These are phyloP conservation scores for Odontocolon sp. DNA, from an alignment of 2,888 invertebrate genomes.

Conservation along the genomic window DNA sequence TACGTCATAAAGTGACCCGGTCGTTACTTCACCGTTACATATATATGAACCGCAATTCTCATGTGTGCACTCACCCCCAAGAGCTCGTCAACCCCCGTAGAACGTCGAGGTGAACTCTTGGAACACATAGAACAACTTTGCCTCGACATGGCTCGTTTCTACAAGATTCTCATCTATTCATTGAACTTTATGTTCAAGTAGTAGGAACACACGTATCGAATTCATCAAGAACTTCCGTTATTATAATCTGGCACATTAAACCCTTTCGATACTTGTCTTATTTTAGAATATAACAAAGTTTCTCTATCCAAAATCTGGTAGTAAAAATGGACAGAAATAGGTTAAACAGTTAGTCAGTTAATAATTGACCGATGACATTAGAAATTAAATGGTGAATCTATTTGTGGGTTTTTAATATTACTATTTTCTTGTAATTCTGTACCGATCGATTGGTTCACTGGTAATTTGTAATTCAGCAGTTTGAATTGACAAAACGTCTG, in stretches of 20 bases:
- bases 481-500: not conserved
- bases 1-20: constrained; percentile 54
- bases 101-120: constrained; percentile 17
- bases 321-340: no score
- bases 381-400: no score
- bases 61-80: not conserved
- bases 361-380: no score
- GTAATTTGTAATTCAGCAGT: not conserved
- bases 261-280: no score
- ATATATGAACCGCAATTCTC: not conserved
- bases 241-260: no score
- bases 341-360: no score
- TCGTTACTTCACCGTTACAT: constrained; percentile 39
- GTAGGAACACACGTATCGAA: no score
- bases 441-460: not conserved
- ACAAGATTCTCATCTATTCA: constrained; percentile 32
- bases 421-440: no score
- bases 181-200: not conserved
- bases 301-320: no score
- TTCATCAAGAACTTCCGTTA: no score
- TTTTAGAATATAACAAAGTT: no score
- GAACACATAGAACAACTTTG: constrained; percentile 21
- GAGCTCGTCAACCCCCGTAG: not conserved
- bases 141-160: not conserved
- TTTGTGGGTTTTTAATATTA: no score